Conservation (phyloP, 23 tunicate genomes). For the Halocynthia roretzi region DNA sequence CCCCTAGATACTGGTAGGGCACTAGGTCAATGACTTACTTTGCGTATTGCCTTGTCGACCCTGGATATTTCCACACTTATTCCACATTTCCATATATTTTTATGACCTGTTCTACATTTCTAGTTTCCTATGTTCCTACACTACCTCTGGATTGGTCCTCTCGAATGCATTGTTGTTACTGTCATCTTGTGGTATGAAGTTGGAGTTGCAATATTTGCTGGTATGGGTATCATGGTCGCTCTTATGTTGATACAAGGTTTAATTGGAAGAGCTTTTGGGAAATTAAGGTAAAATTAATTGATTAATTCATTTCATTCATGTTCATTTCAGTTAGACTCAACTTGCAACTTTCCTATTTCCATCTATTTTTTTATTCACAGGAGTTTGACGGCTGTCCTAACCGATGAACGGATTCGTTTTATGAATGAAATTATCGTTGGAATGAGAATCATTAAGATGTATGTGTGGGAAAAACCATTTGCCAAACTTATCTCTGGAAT, state of each 20-base stretch:
- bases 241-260: conserved; percentile 26
- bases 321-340: no score
- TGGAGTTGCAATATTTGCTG: conserved; percentile 33
- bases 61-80: no score
- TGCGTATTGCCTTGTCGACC: no score
- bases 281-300: conserved; percentile 34
- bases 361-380: not conserved
- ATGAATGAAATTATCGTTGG: conserved; percentile 52
- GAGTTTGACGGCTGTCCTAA: conserved; percentile 18
- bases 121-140: conserved; percentile 36
- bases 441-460: conserved; percentile 60
- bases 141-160: conserved; percentile 51
- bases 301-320: no score
- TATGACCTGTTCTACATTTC: not conserved
- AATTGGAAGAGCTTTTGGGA: conserved; percentile 41
- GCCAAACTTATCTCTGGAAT: conserved; percentile 17
- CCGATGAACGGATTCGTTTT: conserved; percentile 36
- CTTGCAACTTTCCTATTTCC: no score
- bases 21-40: no score
- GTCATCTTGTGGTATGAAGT: conserved; percentile 42
- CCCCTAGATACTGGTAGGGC: no score
- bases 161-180: conserved; percentile 32
- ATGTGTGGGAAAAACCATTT: conserved; percentile 55
- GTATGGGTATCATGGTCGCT: conserved; percentile 28
- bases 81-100: no score